Base-by-base conservation (phyloP, 2,888 invertebrate genomes). In the Cerceris rybyensis region DNA sequence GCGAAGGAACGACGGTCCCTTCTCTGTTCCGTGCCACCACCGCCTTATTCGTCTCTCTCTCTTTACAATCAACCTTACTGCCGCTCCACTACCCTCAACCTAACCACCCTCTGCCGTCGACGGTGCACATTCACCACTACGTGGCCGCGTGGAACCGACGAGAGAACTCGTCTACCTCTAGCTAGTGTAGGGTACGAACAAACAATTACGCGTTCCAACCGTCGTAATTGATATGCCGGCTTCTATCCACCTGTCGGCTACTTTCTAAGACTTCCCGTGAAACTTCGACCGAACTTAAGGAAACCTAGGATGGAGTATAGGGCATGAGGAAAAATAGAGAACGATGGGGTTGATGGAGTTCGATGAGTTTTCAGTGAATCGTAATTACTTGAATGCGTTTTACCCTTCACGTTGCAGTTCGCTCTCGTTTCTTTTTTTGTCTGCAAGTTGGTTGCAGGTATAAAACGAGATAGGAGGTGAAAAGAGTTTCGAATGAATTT, bases 61-160 rank as follows among this genome's bases (percentile, higher is more conserved):
- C 80, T 80, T 79, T 81, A 90, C 90, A 91, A 91, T 91, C 91
- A 90, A 91, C 90, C 90, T 88, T 87, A 87, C 89, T 82, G 85
- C 86, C 83, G 86, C 85, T 83, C 84, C 77, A 82, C 85, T 86
- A 80, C 84, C 75, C 75, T 77, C 76, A 28, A 79, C 85, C 85
- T 76, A 83, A 82, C 84, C 81, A 82, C 70, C 79, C 81, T 72
- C 70, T 66, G 28, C 70, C 75, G 73, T 59, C 64, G 64, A 63
- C 28, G 28, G 28, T 28, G 28, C 59, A 71, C 70, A 61, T 65
- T 73, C 70, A 72, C 60, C 72, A 63, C 72, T 57, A 67, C 65
- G 28, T 28, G 28, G 28, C 28, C 28, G 28, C 28, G 28, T 28
- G 28, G 28, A 28, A 28, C 28, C 28, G 28, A 28, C 28, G 28